phyloP scores from a whole-genome alignment of 2,888 invertebrate genomes.

The Dugesia japonica region DNA sequence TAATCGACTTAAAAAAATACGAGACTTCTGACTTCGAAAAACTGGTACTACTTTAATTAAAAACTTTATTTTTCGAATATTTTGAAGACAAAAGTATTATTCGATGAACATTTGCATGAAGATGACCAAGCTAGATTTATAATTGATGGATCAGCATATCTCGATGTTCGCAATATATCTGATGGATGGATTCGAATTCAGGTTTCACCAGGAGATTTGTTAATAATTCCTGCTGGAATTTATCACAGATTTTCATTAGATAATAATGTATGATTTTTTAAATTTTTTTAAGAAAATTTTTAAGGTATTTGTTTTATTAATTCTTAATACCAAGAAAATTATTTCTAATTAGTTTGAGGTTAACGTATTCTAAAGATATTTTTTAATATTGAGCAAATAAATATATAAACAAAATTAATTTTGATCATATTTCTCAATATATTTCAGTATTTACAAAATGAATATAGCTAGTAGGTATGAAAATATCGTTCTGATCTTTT shows the following conservation, averaged over 20 bases:
- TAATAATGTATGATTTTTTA: constrained; percentile 35
- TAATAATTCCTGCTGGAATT: constrained; percentile 80
- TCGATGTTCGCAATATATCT: constrained; percentile 69
- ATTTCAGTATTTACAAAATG: too few relatives aligned
- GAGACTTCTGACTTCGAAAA: not conserved
- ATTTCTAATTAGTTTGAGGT: too few relatives aligned
- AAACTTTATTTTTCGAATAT: not conserved
- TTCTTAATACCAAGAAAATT: too few relatives aligned
- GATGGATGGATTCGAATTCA: constrained; percentile 82
- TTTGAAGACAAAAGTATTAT: constrained; percentile 62
- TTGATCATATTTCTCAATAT: too few relatives aligned
- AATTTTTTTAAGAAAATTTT: too few relatives aligned
- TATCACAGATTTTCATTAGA: constrained; percentile 89
- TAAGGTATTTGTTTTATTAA: too few relatives aligned
- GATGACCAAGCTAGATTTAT: constrained; percentile 88
- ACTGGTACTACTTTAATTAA: not conserved
- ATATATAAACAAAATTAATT: too few relatives aligned
- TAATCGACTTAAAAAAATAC: not conserved
- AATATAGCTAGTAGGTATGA: too few relatives aligned
- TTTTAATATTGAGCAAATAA: too few relatives aligned
- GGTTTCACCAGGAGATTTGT: constrained; percentile 67
- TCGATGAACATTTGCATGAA: constrained; percentile 75
- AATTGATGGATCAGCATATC: constrained; percentile 76
- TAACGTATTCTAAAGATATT: too few relatives aligned
- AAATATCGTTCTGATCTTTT: too few relatives aligned